Evolutionary conservation across 2,888 invertebrate genomes (phyloP), one percentile per base, ranked within the genome.

Genomic region (Iphiclides podalirius): DNA sequence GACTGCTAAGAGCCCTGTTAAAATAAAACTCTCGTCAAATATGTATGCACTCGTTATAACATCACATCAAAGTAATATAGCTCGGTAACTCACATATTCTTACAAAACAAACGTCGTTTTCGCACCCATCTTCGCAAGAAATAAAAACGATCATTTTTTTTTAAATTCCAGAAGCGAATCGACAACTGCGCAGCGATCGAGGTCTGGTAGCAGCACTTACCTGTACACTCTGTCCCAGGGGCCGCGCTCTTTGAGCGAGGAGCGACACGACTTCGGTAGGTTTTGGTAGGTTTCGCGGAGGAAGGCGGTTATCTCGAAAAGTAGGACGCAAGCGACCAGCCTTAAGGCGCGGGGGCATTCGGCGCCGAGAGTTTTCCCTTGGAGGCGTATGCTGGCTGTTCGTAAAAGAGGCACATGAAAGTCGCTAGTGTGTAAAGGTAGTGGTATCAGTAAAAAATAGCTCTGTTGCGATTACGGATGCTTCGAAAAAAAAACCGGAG

Each of bases 261-360:
- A 79, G 58, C 93, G 91, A 46, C 91, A 92, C 0, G 93, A 90
- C 64, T 95, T 95, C 0, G 95, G 96, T 50, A 96, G 75, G 17
- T 92, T 93, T 72, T 97, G 96, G 79, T 98, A 99, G 0, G 98
- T 97, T 84, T 99, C 99, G 11, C 99, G 91, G 44, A 99, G 89
- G 78, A 99, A 99, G 0, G 98, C 93, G 0, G 99, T 99, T 49
- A 99, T 97, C 90, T 99, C 99, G 69, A 96, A 92, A n/a, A 99
- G 90, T 13, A 99, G 90, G 47, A 97, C 93, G 73, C 98, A 98
- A 1, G 98, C 98, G 37, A 99, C 92, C 60, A 99, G 90, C 67
- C 98, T 94, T 41, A 99, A 88, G 0, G 96, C 94, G 62, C 95
- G 91, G 0, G 96, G 96, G 74, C 98, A 98, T 54, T 94, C 94